Evolutionary conservation across 2,888 invertebrate genomes (phyloP).

Genomic region (Dasysyrphus albostriatus): DNA sequence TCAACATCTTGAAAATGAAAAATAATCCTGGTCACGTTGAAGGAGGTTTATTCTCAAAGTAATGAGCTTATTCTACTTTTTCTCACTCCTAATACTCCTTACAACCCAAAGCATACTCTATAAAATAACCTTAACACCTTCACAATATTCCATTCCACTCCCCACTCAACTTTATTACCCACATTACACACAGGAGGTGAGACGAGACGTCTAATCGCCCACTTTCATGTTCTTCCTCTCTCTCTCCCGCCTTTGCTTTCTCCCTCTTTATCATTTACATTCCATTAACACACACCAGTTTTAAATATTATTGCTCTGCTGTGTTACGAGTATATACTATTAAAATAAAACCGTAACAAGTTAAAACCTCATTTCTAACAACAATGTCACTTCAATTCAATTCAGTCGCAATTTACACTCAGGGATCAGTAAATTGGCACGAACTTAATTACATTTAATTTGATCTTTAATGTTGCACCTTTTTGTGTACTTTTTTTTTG

Average conservation of each 20-base stretch:
- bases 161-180: constrained; percentile 12
- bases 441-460: constrained; percentile 75
- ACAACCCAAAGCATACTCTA: constrained; percentile 10
- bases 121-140: constrained; percentile 33
- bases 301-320: constrained; percentile 12
- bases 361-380: constrained; percentile 55
- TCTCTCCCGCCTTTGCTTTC: background rate
- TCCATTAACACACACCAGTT: constrained; percentile 36
- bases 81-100: background rate
- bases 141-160: constrained; percentile 2
- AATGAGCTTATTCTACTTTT: constrained; percentile 15
- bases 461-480: constrained; percentile 58
- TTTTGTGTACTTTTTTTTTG: background rate
- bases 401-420: constrained; percentile 64
- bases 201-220: constrained; percentile 15
- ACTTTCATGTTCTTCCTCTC: background rate
- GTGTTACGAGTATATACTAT: background rate
- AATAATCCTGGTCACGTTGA: constrained; percentile 14
- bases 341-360: constrained; percentile 42
- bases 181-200: background rate
- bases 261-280: constrained; percentile 5
- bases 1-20: background rate
- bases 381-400: constrained; percentile 59
- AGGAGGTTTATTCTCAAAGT: constrained; percentile 2
- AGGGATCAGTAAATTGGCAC: constrained; percentile 71